Evolutionary conservation across 2,113 vertebrate species (phyloP).

Genomic region (Polypterus senegalus): DNA sequence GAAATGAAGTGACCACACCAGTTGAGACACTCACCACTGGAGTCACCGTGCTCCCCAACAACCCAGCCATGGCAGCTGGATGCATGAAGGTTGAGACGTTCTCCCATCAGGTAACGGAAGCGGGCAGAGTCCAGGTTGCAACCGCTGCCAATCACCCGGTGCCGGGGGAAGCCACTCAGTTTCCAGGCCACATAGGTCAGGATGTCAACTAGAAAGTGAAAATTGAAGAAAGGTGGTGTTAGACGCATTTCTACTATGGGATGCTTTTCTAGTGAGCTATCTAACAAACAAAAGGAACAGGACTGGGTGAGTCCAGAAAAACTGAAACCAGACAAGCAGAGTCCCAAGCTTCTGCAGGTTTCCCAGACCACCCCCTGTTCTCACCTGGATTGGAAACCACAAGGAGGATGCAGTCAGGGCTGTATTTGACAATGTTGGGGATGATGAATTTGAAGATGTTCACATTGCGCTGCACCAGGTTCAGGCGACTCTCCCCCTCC

Average conservation of each 20-base stretch:
- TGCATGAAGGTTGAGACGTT: conserved; percentile 73
- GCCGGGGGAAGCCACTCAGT: conserved; percentile 87
- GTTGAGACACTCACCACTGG: conserved; percentile 74
- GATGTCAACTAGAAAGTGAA: conserved; percentile 69
- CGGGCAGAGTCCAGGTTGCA: conserved; percentile 93
- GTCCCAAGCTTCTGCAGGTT: no score
- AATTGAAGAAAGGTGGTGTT: background rate
- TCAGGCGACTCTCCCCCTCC: conserved; percentile 92
- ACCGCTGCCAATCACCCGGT: conserved; percentile 87
- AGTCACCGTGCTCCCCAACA: conserved; percentile 87
- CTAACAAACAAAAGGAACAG: no score
- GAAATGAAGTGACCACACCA: background rate
- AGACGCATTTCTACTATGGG: background rate
- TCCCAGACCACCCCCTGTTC: no score
- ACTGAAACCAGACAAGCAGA: background rate
- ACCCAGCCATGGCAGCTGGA: conserved; percentile 92
- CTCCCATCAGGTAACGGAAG: conserved; percentile 89
- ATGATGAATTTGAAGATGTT: conserved; percentile 99
- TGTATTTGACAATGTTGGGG: conserved; percentile 93
- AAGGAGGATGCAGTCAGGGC: conserved; percentile 83
- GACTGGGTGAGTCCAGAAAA: no score
- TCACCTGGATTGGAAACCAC: conserved; percentile 94
- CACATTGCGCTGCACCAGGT: conserved; percentile 92
- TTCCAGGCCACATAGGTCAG: conserved; percentile 97
- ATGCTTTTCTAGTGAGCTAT: background rate